These are phyloP conservation scores for Lagodon rhomboides DNA, from an alignment of 2,797 vertebrate genomes.

Conservation along the genomic window DNA sequence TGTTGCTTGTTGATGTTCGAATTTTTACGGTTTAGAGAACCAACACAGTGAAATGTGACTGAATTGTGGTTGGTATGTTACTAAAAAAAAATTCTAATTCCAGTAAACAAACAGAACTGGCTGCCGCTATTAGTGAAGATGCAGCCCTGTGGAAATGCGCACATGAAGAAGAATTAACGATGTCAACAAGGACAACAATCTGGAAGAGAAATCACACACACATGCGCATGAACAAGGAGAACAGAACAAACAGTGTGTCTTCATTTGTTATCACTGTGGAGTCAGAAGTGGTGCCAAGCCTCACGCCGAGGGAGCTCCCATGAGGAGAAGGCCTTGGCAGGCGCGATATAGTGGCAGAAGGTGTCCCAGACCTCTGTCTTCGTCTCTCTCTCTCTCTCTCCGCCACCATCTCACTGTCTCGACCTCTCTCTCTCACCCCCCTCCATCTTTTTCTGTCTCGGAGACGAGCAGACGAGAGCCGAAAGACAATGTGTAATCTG, in stretches of 20 bases:
- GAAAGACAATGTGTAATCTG: constrained; percentile 39
- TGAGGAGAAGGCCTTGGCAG: constrained; percentile 75
- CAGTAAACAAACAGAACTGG: neutral
- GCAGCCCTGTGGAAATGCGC: neutral
- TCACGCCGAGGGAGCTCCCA: constrained; percentile 63
- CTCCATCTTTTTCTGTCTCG: constrained; percentile 24
- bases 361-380: constrained; percentile 72
- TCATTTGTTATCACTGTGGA: constrained; percentile 74
- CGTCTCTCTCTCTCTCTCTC: constrained; percentile 8
- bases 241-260: constrained; percentile 71
- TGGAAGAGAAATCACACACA: constrained; percentile 36
- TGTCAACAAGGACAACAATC: constrained; percentile 47
- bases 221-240: constrained; percentile 44
- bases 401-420: constrained; percentile 4
- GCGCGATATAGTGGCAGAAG: constrained; percentile 65
- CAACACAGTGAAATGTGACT: neutral
- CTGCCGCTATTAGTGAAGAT: neutral
- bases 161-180: constrained; percentile 37
- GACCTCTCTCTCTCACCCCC: constrained; percentile 5
- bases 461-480: constrained; percentile 32
- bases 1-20: neutral
- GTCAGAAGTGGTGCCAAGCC: constrained; percentile 67
- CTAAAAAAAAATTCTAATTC: neutral
- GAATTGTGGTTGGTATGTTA: neutral
- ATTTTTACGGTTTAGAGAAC: neutral